Base-by-base conservation (phyloP, 2,888 invertebrate genomes). In the Apamea crenata region DNA sequence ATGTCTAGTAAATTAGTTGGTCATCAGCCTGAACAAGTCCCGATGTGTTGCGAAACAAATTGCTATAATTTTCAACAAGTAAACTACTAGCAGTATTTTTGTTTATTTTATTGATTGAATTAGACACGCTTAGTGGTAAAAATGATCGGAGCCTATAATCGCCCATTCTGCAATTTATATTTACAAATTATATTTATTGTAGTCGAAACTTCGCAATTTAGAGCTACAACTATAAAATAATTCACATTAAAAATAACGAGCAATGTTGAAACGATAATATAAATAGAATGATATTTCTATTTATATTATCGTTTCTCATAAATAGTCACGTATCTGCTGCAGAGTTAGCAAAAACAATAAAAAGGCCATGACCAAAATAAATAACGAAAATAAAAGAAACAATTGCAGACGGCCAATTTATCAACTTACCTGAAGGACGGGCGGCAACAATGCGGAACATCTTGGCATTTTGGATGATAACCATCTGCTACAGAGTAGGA, bases 391-490 rank as follows among this genome's bases (percentile, higher is more conserved):
- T 85, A 87, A 83, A 87, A 87, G 59, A 87, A 89, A 83, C 83
- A 89, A 87, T 90, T 86, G 73, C 80, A 87, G 87, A 77, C 80
- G 81, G 82, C 79, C 82, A 76, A 89, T 91, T 88, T 84, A 85
- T 90, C 88, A 90, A 75, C 85, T 56, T 77, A 82, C 74, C 83
- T 88, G 86, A 90, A 90, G 88, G 90, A 87, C 86, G 29, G 36
- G 74, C 56, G 29, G 73, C 40, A 84, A 80, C 82, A 90, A 91
- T 87, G 90, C 90, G 91, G 91, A 91, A 91, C 84, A 83, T 88
- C 81, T 88, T 81, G 82, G 74, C 72, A 88, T 86, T 89, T 83
- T 65, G 12, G 12, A 61, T 40, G 61, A 89, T 90, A 87, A 88
- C 68, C 59, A 91, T 90, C 87, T 83, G 86, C 76, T 82, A 85